Percentiles rank a stretch among this genome's conserved stretches.
phyloP scores from a whole-genome alignment of 2,797 vertebrate genomes.

The Glyptemys insculpta region DNA sequence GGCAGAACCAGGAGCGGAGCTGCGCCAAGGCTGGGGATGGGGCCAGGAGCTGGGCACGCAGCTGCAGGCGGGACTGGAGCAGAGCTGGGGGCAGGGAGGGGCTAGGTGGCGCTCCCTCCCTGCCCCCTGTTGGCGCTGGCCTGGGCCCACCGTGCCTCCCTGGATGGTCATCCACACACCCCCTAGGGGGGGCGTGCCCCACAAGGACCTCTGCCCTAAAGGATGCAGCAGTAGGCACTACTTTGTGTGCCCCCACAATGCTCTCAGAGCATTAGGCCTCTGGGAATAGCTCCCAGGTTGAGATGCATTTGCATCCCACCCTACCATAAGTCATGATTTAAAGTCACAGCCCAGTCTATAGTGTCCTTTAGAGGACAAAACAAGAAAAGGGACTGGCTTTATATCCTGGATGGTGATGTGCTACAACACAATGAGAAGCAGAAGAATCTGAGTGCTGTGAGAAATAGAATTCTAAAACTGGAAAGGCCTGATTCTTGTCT shows the following conservation, averaged over 20 bases:
- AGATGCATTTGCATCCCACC: neutral
- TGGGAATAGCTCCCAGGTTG: too few relatives aligned
- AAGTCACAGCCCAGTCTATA: neutral
- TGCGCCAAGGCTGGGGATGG: too few relatives aligned
- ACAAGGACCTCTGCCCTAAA: neutral
- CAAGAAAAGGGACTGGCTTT: neutral
- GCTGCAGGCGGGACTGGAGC: too few relatives aligned
- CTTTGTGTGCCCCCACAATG: neutral
- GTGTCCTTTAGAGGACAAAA: neutral
- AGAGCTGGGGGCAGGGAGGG: too few relatives aligned
- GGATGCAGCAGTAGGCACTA: neutral
- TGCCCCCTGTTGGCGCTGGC: too few relatives aligned
- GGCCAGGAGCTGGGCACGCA: too few relatives aligned
- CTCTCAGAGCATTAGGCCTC: neutral
- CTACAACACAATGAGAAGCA: neutral
- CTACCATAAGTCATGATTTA: neutral
- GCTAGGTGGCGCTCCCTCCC: too few relatives aligned
- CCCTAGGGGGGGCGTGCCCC: too few relatives aligned
- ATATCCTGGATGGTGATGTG: neutral
- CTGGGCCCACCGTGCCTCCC: too few relatives aligned
- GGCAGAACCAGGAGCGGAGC: too few relatives aligned
- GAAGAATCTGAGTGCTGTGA: neutral
- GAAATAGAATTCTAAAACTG: neutral
- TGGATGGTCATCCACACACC: too few relatives aligned
- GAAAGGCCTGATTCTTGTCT: neutral